Conservation (phyloP, 2,797 vertebrate genomes). For the Aeoliscus strigatus region DNA sequence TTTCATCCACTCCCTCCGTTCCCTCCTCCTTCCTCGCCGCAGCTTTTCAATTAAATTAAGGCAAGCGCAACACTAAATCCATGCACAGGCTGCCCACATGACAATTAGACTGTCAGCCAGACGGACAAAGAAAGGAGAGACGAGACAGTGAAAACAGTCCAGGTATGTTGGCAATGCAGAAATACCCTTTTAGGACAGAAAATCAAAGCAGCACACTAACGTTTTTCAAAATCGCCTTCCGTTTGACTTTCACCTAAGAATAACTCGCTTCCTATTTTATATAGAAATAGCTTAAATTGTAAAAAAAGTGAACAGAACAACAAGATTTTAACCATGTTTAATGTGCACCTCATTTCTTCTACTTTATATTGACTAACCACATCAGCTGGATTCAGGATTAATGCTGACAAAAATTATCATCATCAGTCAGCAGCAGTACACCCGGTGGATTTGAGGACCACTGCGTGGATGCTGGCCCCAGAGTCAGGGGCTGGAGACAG, state of each 20-base stretch:
- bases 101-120: slow-evolving; percentile 72
- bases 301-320: too few species aligned
- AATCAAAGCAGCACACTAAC: slow-evolving; percentile 33
- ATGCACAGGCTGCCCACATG: slow-evolving; percentile 66
- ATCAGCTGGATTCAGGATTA: too few species aligned
- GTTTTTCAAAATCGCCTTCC: too few species aligned
- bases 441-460: too few species aligned
- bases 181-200: slow-evolving; percentile 43
- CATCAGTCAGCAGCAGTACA: too few species aligned
- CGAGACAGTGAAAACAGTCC: slow-evolving; percentile 46
- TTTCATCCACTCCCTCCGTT: slow-evolving; percentile 63
- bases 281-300: too few species aligned
- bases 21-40: slow-evolving; percentile 61
- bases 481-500: slow-evolving; percentile 12
- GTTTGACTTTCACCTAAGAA: too few species aligned
- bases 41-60: slow-evolving; percentile 76
- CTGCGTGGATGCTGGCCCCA: slow-evolving; percentile 14
- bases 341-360: too few species aligned
- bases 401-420: too few species aligned
- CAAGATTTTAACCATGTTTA: too few species aligned
- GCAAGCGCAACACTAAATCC: slow-evolving; percentile 73
- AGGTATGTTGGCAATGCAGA: slow-evolving; percentile 46
- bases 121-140: slow-evolving; percentile 50
- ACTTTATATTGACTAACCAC: too few species aligned
- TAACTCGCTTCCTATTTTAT: too few species aligned